Evolutionary conservation across 2,113 vertebrate genomes (phyloP).

Genomic region (Hemiscyllium ocellatum): DNA sequence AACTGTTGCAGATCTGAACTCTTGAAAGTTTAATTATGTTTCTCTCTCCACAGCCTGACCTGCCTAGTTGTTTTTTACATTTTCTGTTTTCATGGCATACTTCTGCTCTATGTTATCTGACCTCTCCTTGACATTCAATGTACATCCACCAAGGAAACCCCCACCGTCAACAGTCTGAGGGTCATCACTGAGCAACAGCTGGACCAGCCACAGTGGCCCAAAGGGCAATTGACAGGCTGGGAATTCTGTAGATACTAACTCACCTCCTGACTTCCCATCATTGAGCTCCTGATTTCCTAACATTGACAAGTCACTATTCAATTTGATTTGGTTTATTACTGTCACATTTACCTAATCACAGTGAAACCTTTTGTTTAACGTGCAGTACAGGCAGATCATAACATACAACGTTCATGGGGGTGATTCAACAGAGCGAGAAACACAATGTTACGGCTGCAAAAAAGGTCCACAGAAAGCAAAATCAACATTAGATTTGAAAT

Average conservation of each 20-base stretch:
- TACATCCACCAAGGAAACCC: neutral
- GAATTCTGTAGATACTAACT: neutral
- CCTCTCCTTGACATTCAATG: neutral
- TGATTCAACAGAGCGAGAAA: no score
- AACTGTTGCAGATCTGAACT: neutral
- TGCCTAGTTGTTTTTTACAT: neutral
- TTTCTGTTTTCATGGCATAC: neutral
- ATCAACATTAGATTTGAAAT: no score
- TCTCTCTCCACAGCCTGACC: neutral
- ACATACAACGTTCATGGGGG: no score
- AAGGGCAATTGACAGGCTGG: neutral
- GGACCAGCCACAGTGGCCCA: neutral
- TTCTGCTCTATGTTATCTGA: neutral
- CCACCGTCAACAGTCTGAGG: no score
- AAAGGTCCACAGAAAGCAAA: no score
- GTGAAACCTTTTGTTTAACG: no score
- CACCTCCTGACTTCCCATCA: neutral
- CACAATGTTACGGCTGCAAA: no score
- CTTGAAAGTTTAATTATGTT: neutral
- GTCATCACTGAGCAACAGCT: neutral
- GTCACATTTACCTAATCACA: no score
- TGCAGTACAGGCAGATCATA: no score
- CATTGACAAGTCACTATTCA: neutral
- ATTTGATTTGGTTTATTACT: no score
- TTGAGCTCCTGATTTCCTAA: neutral